These are phyloP conservation scores for Gerris buenoi DNA, from an alignment of 1,140 invertebrate genomes.

Conservation along the genomic window DNA sequence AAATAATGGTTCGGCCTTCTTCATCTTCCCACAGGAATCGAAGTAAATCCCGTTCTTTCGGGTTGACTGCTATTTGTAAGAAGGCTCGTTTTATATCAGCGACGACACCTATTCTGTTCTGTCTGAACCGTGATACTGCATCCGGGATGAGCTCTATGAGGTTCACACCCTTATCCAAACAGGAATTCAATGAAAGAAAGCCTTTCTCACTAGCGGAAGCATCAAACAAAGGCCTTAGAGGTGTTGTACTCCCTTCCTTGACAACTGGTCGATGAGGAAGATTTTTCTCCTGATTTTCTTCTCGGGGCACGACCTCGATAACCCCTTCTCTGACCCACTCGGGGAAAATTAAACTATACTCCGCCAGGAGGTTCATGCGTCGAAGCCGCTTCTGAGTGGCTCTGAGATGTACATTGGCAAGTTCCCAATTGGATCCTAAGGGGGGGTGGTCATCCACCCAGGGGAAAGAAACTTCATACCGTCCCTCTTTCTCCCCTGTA, in stretches of 20 bases:
- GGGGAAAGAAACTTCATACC: neutral
- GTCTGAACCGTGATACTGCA: conserved; percentile 26
- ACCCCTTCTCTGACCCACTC: neutral
- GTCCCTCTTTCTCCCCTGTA: neutral
- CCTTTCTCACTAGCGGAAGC: neutral
- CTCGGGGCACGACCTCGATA: neutral
- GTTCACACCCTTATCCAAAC: neutral
- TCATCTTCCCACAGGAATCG: conserved; percentile 22
- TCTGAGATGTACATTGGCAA: neutral
- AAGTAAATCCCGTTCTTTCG: conserved; percentile 22
- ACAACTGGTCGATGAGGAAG: neutral
- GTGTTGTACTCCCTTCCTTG: neutral
- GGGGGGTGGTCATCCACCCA: neutral
- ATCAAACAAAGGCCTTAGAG: neutral
- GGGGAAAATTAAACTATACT: neutral
- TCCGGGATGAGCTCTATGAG: conserved; percentile 19
- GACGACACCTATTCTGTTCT: conserved; percentile 24
- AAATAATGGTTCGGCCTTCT: conserved; percentile 11
- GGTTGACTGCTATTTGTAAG: conserved; percentile 23
- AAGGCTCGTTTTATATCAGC: conserved; percentile 30
- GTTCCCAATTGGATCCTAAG: neutral
- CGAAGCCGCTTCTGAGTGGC: neutral
- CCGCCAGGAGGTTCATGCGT: neutral
- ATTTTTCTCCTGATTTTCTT: neutral
- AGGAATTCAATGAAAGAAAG: neutral